Evolutionary conservation across 2,113 vertebrate genomes (phyloP).

Genomic region (Tamias sibiricus): DNA sequence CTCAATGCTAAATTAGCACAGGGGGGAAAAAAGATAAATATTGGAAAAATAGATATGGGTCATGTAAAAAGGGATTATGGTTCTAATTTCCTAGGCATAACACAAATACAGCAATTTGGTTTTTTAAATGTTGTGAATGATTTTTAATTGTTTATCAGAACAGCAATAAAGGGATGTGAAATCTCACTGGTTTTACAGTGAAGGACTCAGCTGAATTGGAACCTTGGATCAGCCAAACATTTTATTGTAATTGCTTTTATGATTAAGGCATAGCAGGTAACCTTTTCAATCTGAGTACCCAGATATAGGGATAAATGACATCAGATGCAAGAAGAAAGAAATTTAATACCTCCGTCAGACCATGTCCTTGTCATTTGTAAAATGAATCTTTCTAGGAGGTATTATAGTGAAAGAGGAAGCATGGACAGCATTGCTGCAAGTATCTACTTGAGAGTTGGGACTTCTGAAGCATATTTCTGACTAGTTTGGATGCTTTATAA

Average conservation of each 20-base stretch:
- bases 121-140: neutral
- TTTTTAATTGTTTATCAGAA: slow-evolving; percentile 53
- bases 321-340: slow-evolving; percentile 16
- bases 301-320: neutral
- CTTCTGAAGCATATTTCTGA: slow-evolving; percentile 41
- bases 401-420: neutral
- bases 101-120: neutral
- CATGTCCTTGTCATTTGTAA: neutral
- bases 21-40: neutral
- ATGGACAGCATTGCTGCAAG: neutral
- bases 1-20: neutral
- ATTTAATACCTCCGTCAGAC: too few species aligned
- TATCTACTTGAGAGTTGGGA: neutral
- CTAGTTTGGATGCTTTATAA: neutral
- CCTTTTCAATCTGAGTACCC: slow-evolving; percentile 22
- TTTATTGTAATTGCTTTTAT: slow-evolving; percentile 16
- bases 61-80: slow-evolving; percentile 4
- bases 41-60: neutral
- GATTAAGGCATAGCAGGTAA: slow-evolving; percentile 7
- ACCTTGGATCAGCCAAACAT: slow-evolving; percentile 44
- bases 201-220: slow-evolving; percentile 23
- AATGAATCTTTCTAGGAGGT: slow-evolving; percentile 21
- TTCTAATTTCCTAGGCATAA: neutral
- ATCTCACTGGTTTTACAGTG: neutral
- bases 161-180: neutral